These are phyloP conservation scores for Parotocinclus haroldoi DNA, from an alignment of 2,797 vertebrate genomes.

Conservation along the genomic window DNA sequence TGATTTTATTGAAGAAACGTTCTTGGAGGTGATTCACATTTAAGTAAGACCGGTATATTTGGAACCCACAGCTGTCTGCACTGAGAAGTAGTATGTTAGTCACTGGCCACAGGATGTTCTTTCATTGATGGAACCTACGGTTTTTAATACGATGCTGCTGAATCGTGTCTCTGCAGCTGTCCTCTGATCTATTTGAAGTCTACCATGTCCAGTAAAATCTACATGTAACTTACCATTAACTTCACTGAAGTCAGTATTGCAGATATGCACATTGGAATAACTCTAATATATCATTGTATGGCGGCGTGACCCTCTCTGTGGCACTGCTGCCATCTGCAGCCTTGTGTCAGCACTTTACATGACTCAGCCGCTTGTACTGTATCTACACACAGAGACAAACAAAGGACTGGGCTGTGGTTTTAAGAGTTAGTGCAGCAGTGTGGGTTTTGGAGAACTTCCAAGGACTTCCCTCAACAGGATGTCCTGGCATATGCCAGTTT, in stretches of 20 bases:
- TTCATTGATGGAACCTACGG: neutral
- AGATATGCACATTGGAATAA: slow-evolving; percentile 15
- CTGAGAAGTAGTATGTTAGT: no score
- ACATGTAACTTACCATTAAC: slow-evolving; percentile 2
- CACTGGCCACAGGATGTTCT: slow-evolving; percentile 2
- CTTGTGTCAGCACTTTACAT: neutral
- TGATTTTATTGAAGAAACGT: no score
- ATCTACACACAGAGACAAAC: slow-evolving; percentile 3
- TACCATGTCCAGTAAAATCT: no score
- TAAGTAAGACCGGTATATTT: no score
- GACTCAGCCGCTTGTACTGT: neutral
- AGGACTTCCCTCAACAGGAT: slow-evolving; percentile 24
- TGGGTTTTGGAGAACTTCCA: slow-evolving; percentile 16
- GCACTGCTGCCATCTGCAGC: slow-evolving; percentile 35
- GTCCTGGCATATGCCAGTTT: slow-evolving; percentile 2
- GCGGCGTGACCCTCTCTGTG: slow-evolving; percentile 25
- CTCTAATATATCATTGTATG: neutral
- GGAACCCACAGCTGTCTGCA: no score
- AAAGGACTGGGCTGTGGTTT: neutral
- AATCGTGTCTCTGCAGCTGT: neutral
- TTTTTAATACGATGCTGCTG: neutral
- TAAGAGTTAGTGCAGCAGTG: neutral
- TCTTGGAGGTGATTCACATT: no score
- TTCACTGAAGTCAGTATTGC: slow-evolving; percentile 8
- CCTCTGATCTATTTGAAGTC: no score